These are phyloP conservation scores for Microplitis mediator DNA, from an alignment of 1,140 invertebrate genomes.

Conservation along the genomic window DNA sequence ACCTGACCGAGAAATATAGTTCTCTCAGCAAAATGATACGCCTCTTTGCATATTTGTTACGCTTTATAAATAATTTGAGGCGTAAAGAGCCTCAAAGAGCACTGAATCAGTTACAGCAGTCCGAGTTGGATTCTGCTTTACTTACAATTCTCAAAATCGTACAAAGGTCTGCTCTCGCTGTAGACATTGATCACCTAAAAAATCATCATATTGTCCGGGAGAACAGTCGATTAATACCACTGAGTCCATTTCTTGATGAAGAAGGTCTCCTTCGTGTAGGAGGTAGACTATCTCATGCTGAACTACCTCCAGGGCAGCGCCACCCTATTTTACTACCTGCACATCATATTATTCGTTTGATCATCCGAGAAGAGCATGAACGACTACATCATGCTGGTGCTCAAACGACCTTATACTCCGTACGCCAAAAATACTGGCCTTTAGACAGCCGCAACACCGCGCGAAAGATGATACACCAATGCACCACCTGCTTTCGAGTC, in stretches of 20 bases:
- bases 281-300: neutral
- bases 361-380: slow-evolving; percentile 1
- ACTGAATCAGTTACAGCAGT: neutral
- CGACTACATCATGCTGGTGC: neutral
- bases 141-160: neutral
- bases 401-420: neutral
- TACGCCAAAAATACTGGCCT: slow-evolving; percentile 25
- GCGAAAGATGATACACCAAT: slow-evolving; percentile 18
- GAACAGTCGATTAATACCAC: neutral
- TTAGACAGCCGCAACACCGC: neutral
- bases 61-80: neutral
- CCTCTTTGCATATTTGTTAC: neutral
- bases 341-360: neutral
- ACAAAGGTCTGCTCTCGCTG: neutral
- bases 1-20: neutral
- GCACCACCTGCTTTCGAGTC: too few relatives aligned
- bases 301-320: neutral
- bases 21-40: neutral
- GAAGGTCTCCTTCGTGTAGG: neutral
- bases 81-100: neutral
- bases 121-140: neutral
- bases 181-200: neutral
- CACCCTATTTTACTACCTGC: slow-evolving; percentile 9
- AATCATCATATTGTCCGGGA: neutral
- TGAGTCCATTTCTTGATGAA: slow-evolving; percentile 18